phyloP scores from a whole-genome alignment of 2,113 vertebrate species.

The Nematolebias whitei region DNA sequence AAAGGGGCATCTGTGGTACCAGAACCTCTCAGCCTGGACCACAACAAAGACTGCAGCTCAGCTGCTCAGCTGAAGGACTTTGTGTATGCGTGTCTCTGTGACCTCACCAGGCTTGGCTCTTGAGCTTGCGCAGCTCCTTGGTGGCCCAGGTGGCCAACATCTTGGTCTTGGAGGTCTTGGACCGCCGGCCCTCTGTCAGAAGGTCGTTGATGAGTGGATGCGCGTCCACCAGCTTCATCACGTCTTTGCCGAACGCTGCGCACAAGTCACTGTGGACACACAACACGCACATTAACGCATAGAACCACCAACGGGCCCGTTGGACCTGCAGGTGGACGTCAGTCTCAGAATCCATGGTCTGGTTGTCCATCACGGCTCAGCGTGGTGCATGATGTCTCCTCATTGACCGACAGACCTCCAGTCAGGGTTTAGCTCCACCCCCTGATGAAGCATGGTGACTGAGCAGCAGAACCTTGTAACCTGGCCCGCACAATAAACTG shows the following conservation, averaged over 20 bases:
- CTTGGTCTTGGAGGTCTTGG: constrained; percentile 97
- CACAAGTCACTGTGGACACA: constrained; percentile 87
- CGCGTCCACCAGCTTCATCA: constrained; percentile 96
- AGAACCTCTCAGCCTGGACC: no score
- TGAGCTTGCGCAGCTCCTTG: constrained; percentile 97
- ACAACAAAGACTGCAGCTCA: no score
- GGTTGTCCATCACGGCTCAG: constrained; percentile 31
- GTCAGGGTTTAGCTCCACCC: no score
- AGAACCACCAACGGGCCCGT: background rate
- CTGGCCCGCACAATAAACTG: no score
- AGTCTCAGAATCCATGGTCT: constrained; percentile 33
- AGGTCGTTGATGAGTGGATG: constrained; percentile 96
- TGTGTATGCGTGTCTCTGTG: background rate
- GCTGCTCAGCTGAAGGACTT: no score
- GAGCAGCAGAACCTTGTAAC: no score
- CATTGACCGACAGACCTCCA: constrained; percentile 7
- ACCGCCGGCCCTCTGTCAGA: constrained; percentile 94
- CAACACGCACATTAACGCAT: background rate
- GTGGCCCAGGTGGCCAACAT: constrained; percentile 97
- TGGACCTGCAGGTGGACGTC: background rate
- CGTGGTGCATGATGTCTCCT: constrained; percentile 50
- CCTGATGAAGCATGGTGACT: no score
- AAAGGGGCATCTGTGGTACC: no score
- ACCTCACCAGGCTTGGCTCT: constrained; percentile 95
- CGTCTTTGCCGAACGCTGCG: constrained; percentile 95